Evolutionary conservation across 2,797 vertebrate species (phyloP).

Genomic region (Glyptemys insculpta): DNA sequence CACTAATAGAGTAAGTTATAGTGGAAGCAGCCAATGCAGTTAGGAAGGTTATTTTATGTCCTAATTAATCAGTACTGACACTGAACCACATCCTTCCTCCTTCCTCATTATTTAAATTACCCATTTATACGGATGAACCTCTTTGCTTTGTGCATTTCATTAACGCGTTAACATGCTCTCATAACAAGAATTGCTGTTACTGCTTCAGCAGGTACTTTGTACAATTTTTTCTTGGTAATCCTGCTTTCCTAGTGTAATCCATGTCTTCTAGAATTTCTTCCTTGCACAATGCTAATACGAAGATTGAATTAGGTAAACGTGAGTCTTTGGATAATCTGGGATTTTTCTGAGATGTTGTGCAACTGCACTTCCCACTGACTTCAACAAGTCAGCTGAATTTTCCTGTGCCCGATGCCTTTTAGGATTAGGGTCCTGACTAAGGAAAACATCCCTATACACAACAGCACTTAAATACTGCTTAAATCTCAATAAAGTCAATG

Average conservation of each 20-base stretch:
- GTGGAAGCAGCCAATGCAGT: constrained; percentile 78
- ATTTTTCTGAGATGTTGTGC: rapidly evolving
- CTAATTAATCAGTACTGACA: constrained; percentile 96
- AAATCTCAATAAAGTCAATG: not conserved
- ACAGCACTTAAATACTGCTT: not conserved
- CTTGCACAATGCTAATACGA: rapidly evolving
- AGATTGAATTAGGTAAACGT: not conserved
- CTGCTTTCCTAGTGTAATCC: not conserved
- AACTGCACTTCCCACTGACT: not conserved
- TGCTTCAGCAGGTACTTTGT: constrained; percentile 82
- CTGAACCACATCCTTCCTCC: constrained; percentile 92
- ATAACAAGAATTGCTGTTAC: constrained; percentile 66
- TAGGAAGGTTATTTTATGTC: constrained; percentile 88
- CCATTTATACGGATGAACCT: constrained; percentile 91
- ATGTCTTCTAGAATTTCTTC: not conserved
- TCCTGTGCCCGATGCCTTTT: not conserved
- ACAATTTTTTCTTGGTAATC: constrained; percentile 44
- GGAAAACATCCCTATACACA: not conserved
- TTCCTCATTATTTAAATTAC: constrained; percentile 96
- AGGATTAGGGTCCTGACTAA: not conserved
- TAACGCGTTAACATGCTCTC: constrained; percentile 90
- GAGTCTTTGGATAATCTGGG: rapidly evolving
- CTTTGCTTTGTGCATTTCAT: constrained; percentile 90
- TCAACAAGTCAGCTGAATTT: not conserved
- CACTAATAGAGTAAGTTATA: constrained; percentile 81